Percentiles rank a stretch among this genome's conserved stretches.
Evolutionary conservation across 1,140 invertebrate genomes (phyloP).

Genomic region (Manduca sexta): DNA sequence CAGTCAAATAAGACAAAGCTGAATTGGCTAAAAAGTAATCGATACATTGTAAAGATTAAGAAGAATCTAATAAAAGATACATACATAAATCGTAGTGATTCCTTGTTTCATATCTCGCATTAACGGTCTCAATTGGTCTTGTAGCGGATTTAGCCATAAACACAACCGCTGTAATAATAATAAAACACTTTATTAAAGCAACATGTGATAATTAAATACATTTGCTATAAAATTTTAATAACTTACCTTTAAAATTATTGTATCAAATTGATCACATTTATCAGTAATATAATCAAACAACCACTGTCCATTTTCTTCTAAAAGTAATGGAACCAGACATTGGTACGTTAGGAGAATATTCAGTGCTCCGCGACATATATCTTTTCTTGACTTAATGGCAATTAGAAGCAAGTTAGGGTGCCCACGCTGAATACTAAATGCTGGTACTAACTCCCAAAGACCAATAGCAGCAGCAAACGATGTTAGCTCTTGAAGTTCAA

Average conservation of each 20-base stretch:
- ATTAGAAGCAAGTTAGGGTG: constrained; percentile 37
- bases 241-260: constrained; percentile 47
- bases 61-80: constrained; percentile 16
- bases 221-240: not conserved
- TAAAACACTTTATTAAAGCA: not conserved
- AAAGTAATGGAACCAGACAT: constrained; percentile 43
- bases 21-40: too few species aligned
- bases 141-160: constrained; percentile 58
- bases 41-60: too few species aligned
- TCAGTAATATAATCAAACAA: constrained; percentile 52
- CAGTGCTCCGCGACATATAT: constrained; percentile 49
- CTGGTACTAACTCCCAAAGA: constrained; percentile 50
- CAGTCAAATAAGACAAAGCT: too few species aligned
- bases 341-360: constrained; percentile 34
- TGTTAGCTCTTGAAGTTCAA: constrained; percentile 44
- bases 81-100: constrained; percentile 57
- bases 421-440: constrained; percentile 50
- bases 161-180: constrained; percentile 44
- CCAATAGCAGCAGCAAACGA: constrained; percentile 44
- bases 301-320: constrained; percentile 60
- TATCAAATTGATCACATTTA: constrained; percentile 52
- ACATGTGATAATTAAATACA: not conserved
- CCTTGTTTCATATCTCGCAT: constrained; percentile 60
- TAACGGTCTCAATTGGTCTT: constrained; percentile 54
- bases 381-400: constrained; percentile 36